Base-by-base conservation (phyloP, 2,888 invertebrate genomes). In the Machimus rusticus region DNA sequence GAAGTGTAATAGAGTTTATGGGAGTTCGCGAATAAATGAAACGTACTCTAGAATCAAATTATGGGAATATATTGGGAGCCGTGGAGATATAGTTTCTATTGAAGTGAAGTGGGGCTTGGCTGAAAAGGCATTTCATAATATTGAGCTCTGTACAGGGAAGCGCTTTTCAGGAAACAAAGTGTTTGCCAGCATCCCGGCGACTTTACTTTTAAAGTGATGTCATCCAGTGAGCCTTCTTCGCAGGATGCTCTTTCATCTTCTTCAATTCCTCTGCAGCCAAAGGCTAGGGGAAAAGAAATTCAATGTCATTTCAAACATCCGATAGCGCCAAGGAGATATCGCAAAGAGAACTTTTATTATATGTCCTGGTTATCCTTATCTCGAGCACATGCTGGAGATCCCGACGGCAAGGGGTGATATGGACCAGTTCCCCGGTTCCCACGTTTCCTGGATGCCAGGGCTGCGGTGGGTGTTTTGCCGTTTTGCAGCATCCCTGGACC, bases 311-410 rank as follows among this genome's bases (percentile, higher is more conserved):
- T 57, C 57, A 82, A 31, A 82, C 37, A 57, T 57, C 37, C 57
- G 57, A 82, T 79, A 79, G 46, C 79, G 28, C 46, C 14, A 81
- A 55, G 55, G 55, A 81, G 55, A 55, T 81, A 81, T 81, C 55
- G 31, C 81, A 28, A 57, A 55, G 3, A 66, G 82, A 82, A 82
- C 37, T 82, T 82, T 82, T 82, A 82, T 82, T 82, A 82, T 82
- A 57, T n/a, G 57, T 57, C 51, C 28, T 66, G 66, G 28, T 57
- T 57, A 23, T 39, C 82, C 82, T 82, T 82, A 66, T 82, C 57
- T 82, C 39, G 19, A 51, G 57, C 37, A 82, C 37, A 57, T 82
- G 57, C 37, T 82, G 37, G 19, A 55, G 66, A 81, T 43, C 51
- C 51, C 16, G 19, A n/a, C n/a, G n/a, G 16, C 51, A 19, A 8